These are phyloP conservation scores for Drosophila mayri DNA, from an alignment of 1,140 invertebrate genomes.

Conservation along the genomic window DNA sequence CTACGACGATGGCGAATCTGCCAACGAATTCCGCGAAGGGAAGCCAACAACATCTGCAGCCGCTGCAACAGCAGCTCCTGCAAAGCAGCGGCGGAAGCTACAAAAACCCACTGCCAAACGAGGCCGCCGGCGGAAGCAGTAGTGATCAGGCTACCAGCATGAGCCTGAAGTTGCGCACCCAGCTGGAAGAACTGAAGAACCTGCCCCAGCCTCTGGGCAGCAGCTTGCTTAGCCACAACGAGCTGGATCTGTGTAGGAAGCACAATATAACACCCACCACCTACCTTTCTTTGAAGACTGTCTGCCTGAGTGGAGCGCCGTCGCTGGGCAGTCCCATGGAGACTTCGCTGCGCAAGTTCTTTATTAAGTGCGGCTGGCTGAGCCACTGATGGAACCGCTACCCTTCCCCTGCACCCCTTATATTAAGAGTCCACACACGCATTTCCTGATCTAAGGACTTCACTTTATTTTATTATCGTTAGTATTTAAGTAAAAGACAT, in stretches of 20 bases:
- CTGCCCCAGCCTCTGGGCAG: constrained; percentile 72
- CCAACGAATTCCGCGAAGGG: constrained; percentile 66
- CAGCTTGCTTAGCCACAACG: constrained; percentile 84
- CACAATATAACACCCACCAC: constrained; percentile 86
- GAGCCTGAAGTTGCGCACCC: constrained; percentile 73
- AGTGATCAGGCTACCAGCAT: constrained; percentile 42
- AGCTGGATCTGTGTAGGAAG: constrained; percentile 86
- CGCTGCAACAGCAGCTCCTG: constrained; percentile 37
- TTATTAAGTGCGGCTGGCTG: constrained; percentile 84
- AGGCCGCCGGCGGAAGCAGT: constrained; percentile 41
- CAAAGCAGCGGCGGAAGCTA: constrained; percentile 42
- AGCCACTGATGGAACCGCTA: constrained; percentile 59
- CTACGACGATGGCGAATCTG: constrained; percentile 78
- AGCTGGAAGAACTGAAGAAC: constrained; percentile 76
- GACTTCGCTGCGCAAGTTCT: constrained; percentile 79
- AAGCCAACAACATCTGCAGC: constrained; percentile 66
- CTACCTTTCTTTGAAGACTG: constrained; percentile 87
- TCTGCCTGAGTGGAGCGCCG: constrained; percentile 85
- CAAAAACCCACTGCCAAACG: constrained; percentile 48
- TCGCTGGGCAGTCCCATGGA: constrained; percentile 75
- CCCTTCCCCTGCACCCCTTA: not conserved
- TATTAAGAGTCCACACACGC: constrained; percentile 12
- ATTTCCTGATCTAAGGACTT: constrained; percentile 66
- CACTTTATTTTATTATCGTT: constrained; percentile 52
- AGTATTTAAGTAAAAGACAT: constrained; percentile 55